Base-by-base conservation (phyloP, 2,113 vertebrate species). In the Potamarius usumacintae region DNA sequence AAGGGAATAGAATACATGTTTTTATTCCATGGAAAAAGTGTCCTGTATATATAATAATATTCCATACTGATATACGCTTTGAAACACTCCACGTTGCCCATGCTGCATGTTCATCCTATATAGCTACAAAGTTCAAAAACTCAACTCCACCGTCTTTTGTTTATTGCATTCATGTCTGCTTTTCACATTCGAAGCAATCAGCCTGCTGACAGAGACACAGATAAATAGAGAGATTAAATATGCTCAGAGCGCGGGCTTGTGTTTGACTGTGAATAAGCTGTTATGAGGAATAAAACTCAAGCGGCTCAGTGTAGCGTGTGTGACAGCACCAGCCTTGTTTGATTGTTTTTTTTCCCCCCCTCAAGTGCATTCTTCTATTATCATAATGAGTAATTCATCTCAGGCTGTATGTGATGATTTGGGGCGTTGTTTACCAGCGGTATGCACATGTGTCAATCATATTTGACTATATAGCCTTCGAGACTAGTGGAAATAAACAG, bases 301-400 rank as follows among this genome's bases (percentile, higher is more conserved):
- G 50, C 22, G 62, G 85, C 42, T 79, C 76, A 53, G 85, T 80
- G 77, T 86, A 67, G 22, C 53, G 17, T 69, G 78, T 86, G 77
- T 80, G 63, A 81, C 30, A 81, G 52, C 62, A 48, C 30, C 52
- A 69, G 62, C 52, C 52, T 71, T 86, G 77, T 42, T 84, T 53
- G 60, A 22, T 42, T 74, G 25, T 58, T 25, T 71, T 34, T 7
- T 65, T 79, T 14, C 55, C 15, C 57, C 18, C n/a, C 11, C 74
- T 55, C 85, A 55, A 42, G 85, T 81, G 63, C 52, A 69, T 71
- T 86, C 42, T 78, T 67, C 11, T 80, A 79, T 86, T 65, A 79
- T 63, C 42, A 27, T 86, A 86, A 86, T 69, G 76, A 79, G 53
- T 67, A 50, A 79, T 57, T 81, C 76, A 86, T 80, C 55, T 80